Conservation (phyloP, 2,797 vertebrate genomes). For the Gallinago stenura region DNA sequence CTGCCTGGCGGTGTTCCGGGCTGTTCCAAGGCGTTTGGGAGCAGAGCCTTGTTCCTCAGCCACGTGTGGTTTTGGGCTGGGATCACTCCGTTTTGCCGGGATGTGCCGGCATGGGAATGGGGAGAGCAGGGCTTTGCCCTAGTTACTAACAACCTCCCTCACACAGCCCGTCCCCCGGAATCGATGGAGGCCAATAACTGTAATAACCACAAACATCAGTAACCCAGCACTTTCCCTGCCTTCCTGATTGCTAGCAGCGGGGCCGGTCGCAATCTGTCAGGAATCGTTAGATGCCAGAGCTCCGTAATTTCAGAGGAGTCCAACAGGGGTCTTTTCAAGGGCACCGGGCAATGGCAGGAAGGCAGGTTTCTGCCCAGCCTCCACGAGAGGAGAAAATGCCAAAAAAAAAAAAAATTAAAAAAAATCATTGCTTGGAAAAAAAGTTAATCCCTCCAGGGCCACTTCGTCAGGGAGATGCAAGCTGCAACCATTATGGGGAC, state of each 20-base stretch:
- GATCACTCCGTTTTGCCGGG: too few species aligned
- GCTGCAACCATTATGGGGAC: background rate
- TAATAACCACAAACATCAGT: background rate
- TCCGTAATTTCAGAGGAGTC: background rate
- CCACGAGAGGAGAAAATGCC: rapidly evolving
- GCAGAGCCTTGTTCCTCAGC: rapidly evolving
- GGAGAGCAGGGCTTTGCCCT: background rate
- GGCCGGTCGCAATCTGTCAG: constrained; percentile 59
- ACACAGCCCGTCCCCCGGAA: background rate
- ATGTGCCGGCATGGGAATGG: rapidly evolving
- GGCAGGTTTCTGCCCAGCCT: background rate
- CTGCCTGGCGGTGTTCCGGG: background rate
- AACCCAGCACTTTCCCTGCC: constrained; percentile 1
- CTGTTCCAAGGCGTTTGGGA: background rate
- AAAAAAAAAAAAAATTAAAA: background rate
- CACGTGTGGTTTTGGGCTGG: rapidly evolving
- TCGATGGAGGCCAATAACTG: constrained; percentile 37
- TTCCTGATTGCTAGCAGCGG: background rate
- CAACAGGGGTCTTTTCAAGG: constrained; percentile 53
- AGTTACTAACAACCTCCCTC: background rate
- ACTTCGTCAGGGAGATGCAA: background rate
- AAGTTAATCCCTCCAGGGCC: background rate
- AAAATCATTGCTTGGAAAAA: background rate
- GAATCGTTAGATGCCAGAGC: constrained; percentile 35
- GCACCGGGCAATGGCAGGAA: background rate